Conservation (phyloP, 2,888 invertebrate genomes). For the Rosalia funebris region DNA sequence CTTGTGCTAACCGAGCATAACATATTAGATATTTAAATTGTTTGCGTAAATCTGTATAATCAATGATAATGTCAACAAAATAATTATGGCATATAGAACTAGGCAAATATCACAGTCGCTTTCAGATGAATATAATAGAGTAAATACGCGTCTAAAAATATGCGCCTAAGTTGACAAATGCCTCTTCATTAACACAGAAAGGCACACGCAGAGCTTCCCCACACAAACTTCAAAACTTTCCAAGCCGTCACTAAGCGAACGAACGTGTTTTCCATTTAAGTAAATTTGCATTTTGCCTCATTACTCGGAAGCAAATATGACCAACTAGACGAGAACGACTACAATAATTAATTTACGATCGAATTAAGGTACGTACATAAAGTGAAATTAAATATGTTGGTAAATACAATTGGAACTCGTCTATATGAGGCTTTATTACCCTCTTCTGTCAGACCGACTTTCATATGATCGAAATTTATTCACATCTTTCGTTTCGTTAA, state of each 20-base stretch:
- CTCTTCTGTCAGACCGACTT: not conserved
- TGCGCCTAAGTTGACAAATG: too few relatives aligned
- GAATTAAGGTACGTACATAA: not conserved
- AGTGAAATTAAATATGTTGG: not conserved
- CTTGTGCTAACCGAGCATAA: too few relatives aligned
- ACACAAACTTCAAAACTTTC: not conserved
- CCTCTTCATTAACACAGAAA: too few relatives aligned
- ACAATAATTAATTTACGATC: not conserved
- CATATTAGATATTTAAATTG: too few relatives aligned
- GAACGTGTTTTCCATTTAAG: not conserved
- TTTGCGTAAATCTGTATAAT: too few relatives aligned
- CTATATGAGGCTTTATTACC: not conserved
- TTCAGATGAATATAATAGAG: too few relatives aligned
- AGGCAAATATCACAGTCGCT: too few relatives aligned
- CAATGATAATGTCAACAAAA: too few relatives aligned
- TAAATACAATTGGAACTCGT: not conserved
- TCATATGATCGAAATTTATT: not conserved
- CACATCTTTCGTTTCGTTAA: not conserved
- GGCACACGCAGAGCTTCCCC: too few relatives aligned
- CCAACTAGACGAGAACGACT: not conserved
- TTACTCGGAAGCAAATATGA: not conserved
- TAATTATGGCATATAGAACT: too few relatives aligned
- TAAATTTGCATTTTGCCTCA: constrained; percentile 1
- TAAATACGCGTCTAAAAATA: too few relatives aligned
- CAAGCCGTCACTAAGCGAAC: not conserved